phyloP scores from a whole-genome alignment of 2,888 invertebrate species.

The Diplazon laetatorius region DNA sequence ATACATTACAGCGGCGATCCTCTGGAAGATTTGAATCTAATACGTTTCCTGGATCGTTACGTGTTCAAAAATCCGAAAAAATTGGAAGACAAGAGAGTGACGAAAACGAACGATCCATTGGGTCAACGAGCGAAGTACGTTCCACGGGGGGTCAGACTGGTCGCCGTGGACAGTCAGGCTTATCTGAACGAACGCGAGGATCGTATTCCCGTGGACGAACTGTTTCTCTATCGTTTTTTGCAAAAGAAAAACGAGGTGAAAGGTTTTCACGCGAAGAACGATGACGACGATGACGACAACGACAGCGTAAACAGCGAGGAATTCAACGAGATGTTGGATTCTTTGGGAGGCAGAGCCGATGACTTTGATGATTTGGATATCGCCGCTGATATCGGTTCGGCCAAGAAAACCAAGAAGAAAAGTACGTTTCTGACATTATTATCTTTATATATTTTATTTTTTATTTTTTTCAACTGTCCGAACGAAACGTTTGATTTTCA shows the following conservation, averaged over 20 bases:
- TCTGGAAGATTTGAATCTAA: slow-evolving; percentile 94
- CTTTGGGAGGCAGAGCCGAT: slow-evolving; percentile 74
- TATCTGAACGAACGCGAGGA: slow-evolving; percentile 88
- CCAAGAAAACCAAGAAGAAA: slow-evolving; percentile 74
- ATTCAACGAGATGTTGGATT: slow-evolving; percentile 83
- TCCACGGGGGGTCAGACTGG: slow-evolving; percentile 88
- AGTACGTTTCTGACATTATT: slow-evolving; percentile 70
- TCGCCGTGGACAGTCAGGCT: slow-evolving; percentile 89
- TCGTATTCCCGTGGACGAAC: slow-evolving; percentile 95
- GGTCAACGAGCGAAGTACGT: slow-evolving; percentile 87
- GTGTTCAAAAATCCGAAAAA: slow-evolving; percentile 97
- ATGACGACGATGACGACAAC: slow-evolving; percentile 82
- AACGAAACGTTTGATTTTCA: slow-evolving; percentile 28
- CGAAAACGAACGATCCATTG: slow-evolving; percentile 86
- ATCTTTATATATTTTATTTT: neutral
- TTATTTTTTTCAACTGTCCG: neutral
- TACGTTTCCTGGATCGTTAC: slow-evolving; percentile 96
- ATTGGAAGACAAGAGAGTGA: slow-evolving; percentile 82
- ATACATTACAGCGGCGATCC: slow-evolving; percentile 97
- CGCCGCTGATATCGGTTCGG: slow-evolving; percentile 81
- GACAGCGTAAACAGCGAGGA: slow-evolving; percentile 83
- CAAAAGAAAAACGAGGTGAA: slow-evolving; percentile 68
- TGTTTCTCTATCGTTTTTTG: slow-evolving; percentile 89
- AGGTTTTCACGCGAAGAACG: slow-evolving; percentile 49
- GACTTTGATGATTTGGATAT: slow-evolving; percentile 85